Base-by-base conservation (phyloP, 2,888 invertebrate species). In the Malachius bipustulatus region DNA sequence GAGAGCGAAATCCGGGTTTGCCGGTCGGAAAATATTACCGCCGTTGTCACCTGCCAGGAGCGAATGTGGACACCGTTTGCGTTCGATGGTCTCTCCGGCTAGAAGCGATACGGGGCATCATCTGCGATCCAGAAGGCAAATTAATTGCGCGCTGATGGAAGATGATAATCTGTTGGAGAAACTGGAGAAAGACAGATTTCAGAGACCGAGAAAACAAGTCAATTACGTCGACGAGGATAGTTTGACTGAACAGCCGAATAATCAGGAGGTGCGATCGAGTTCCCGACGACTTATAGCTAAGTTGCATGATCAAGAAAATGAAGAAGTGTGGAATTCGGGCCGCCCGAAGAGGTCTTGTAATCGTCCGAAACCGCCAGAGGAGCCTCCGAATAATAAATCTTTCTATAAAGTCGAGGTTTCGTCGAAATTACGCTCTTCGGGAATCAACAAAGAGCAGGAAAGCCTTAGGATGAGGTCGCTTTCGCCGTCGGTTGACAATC, bases 391-490 rank as follows among this genome's bases (percentile, higher is more conserved):
- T 43, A 58, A 56, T 46, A 58, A 55, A 46, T 52, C 74, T 37
- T 81, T 77, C 54, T 82, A 81, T 51, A 79, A 78, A 54, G 77
- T 81, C 9, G 80, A 81, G 51, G 75, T 79, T 14, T n/a, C n/a
- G n/a, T 73, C 76, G 39, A 75, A 74, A 4, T 80, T 80, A 52
- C 56, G 78, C 24, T 62, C 79, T 15, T 78, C 79, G 1, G 39
- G 34, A 36, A 14, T 34, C 36, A 11, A 16, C 31, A 6, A 12
- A 33, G 30, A 27, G 27, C 33, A 40, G 14, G 35, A 34, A 28
- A 13, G 35, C 35, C 12, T 39, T 34, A 4, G 45, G 37, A 15
- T 51, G 42, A 29, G 52, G 49, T n/a, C 35, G 9, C 26, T 45
- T 37, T 47, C 33, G 16, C 41, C 35, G 9, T 14, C 27, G 34